Evolutionary conservation across 2,113 vertebrate genomes (phyloP).

Genomic region (Ageneiosus marmoratus): DNA sequence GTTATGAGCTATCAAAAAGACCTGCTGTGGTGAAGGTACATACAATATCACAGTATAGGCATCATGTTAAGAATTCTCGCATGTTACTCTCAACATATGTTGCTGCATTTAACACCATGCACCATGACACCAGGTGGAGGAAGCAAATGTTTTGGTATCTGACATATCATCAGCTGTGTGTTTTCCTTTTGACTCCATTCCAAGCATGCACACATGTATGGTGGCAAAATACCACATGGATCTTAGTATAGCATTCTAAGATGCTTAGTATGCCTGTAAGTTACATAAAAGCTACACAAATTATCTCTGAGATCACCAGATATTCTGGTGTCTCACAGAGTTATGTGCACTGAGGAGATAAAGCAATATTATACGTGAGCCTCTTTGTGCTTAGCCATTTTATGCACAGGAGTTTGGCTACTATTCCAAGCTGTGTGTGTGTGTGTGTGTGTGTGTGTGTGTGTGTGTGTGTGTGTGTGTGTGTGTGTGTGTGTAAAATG

Average conservation of each 20-base stretch:
- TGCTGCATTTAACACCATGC: background rate
- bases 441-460: slow-evolving; percentile 11
- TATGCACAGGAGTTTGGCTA: slow-evolving; percentile 12
- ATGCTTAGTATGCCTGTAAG: background rate
- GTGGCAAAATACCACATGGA: background rate
- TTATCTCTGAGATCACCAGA: background rate
- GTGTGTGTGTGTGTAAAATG: slow-evolving; percentile 20
- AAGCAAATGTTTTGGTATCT: slow-evolving; percentile 14
- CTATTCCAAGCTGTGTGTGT: background rate
- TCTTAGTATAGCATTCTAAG: background rate
- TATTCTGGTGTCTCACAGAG: background rate
- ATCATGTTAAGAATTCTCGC: background rate
- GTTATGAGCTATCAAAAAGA: background rate
- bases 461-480: background rate
- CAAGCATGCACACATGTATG: background rate
- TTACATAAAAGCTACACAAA: background rate
- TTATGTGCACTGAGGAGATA: background rate
- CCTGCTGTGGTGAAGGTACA: background rate
- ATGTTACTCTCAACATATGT: background rate
- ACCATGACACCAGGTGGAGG: background rate
- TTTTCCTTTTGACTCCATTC: slow-evolving; percentile 1
- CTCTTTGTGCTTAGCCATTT: background rate
- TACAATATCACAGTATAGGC: background rate
- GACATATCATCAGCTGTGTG: background rate
- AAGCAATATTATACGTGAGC: background rate